phyloP scores from a whole-genome alignment of 2,113 vertebrate species.

The Caloenas nicobarica region DNA sequence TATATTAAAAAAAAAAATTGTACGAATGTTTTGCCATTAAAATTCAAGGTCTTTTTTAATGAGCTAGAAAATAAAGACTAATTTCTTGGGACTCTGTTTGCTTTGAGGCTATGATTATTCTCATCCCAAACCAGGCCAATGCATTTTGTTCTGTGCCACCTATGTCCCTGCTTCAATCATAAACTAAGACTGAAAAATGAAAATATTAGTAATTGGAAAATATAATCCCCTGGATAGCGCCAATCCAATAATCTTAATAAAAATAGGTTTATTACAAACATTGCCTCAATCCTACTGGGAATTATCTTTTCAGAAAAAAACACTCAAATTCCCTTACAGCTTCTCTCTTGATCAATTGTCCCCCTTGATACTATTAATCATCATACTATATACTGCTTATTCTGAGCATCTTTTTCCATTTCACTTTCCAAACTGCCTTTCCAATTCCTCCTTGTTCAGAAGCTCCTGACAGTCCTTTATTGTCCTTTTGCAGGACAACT shows the following conservation, averaged over 20 bases:
- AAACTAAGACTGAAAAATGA: constrained; percentile 65
- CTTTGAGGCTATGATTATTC: constrained; percentile 71
- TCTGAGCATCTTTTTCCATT: neutral
- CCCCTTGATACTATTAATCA: constrained; percentile 29
- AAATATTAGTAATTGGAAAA: constrained; percentile 68
- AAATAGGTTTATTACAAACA: constrained; percentile 68
- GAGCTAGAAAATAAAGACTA: constrained; percentile 69
- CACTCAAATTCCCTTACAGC: constrained; percentile 39
- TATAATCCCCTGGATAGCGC: constrained; percentile 62
- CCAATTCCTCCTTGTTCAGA: neutral
- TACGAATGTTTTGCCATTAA: constrained; percentile 17
- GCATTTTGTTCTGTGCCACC: constrained; percentile 69
- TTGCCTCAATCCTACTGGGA: constrained; percentile 35
- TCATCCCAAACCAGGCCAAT: constrained; percentile 64
- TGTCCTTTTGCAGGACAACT: neutral
- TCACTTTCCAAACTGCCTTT: neutral
- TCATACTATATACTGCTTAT: neutral
- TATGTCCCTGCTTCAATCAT: constrained; percentile 66
- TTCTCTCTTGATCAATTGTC: constrained; percentile 52
- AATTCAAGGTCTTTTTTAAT: constrained; percentile 69
- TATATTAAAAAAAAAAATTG: neutral
- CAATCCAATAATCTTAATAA: constrained; percentile 72
- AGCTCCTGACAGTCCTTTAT: neutral
- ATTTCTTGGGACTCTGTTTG: constrained; percentile 68
- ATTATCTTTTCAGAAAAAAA: constrained; percentile 40